Base-by-base conservation (phyloP, 2,888 invertebrate species). In the Antitype chi region DNA sequence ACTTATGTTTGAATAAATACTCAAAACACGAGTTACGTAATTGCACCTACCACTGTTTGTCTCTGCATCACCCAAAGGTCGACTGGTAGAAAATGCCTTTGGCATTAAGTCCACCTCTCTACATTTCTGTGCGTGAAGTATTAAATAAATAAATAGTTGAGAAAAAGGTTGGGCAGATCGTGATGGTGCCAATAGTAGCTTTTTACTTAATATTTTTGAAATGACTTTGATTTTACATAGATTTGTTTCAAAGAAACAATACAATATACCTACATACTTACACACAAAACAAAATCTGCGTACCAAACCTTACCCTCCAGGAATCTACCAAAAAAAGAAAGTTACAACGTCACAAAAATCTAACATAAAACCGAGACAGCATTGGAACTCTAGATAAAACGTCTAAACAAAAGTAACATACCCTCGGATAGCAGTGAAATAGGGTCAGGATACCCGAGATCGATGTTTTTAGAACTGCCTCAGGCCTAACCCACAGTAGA, bases 381-480 rank as follows among this genome's bases (percentile, higher is more conserved):
- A 63, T 53, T 55, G 43, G 53, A 66, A 25, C 74, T 74, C 70
- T 62, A 78, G 71, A 81, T 84, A 75, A 84, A 76, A 75, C 55
- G 59, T 74, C 76, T 67, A 75, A 81, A 84, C 85, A 81, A 74
- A 71, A 79, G 70, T 66, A 60, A 75, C 64, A 72, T 63, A 75
- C 52, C 62, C 74, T 23, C 32, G 49, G 53, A 64, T 69, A 73
- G 57, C 53, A 72, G 43, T 28, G 49, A 77, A 77, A 71, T 73
- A 80, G 73, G 84, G 77, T 69, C 70, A 72, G 52, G 28, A 60
- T 47, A 38, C 74, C 23, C 13, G 43, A 62, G 78, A 81, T 85
- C 71, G 67, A 77, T 80, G 83, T 83, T 82, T 55, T 60, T 15
- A 70, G 73, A 67, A 85, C 71, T 25, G 86, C 86, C 85, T 62